Base-by-base conservation (phyloP, 2,113 vertebrate species). In the Calonectris borealis region DNA sequence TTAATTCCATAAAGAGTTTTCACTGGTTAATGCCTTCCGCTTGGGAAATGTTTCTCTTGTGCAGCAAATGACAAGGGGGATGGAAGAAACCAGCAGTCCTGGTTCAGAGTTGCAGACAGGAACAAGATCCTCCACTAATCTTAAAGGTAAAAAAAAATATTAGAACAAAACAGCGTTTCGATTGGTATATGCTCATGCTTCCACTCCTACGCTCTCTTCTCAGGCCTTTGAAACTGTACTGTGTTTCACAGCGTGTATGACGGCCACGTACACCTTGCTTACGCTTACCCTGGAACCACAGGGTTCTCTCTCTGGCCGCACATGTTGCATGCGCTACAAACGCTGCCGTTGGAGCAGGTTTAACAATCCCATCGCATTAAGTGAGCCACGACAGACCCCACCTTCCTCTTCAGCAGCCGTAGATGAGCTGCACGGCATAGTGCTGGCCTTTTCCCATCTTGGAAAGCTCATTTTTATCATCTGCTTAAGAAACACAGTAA, bases 241-340 rank as follows among this genome's bases (percentile, higher is more conserved):
- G 21, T 4, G 17, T 20, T 52, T 32, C 84, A 26, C 58, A 82
- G 77, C 24, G 4, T 0, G 8, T 10, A 13, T 17, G 38, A 17
- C 36, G 34, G 34, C 36, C 36, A 6, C 1, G 0, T 2, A 31
- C 44, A 44, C 15, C 26, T 38, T 2, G 1, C 49, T 57, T 3
- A 16, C 1, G 2, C 7, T 2, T 16, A 16, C 52, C 49, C 79
- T 7, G 11, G 26, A 8, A 61, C 15, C 46, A 14, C 10, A 19
- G 78, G 24, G 65, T 18, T 83, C 4, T 12, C 48, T 10, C 15
- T 5, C 36, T 12, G 60, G 29, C 58, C 7, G 13, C 27, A 40
- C 16, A 13, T 1, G 1, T 8, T 6, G 2, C 48, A 9, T 3
- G 15, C 10, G 4, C 61, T 71, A 13, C 7, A 14, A 49, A 38